Percentiles rank a stretch among this genome's conserved stretches.
phyloP scores from a whole-genome alignment of 1,140 invertebrate genomes.

The Temnothorax longispinosus region DNA sequence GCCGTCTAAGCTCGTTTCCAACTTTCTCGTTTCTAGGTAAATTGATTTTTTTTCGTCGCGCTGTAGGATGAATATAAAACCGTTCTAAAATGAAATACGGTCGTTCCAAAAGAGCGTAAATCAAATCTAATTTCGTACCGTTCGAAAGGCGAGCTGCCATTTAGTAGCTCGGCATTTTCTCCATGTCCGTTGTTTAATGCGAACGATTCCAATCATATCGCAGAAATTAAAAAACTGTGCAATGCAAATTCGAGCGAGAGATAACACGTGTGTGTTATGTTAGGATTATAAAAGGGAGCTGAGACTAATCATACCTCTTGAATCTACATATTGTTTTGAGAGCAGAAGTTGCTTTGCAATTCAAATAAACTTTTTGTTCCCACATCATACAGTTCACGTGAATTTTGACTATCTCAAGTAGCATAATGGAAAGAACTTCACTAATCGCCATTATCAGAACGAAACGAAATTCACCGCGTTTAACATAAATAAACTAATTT shows the following conservation, averaged over 20 bases:
- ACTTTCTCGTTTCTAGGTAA: constrained; percentile 55
- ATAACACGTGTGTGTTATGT: constrained; percentile 44
- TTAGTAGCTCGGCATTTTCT: constrained; percentile 10
- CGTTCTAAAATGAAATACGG: constrained; percentile 57
- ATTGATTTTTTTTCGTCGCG: constrained; percentile 59
- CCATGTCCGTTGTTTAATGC: neutral
- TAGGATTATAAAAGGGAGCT: constrained; percentile 35
- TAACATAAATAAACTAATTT: neutral
- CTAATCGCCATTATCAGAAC: neutral
- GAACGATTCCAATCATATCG: neutral
- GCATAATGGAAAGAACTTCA: constrained; percentile 10
- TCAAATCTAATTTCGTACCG: constrained; percentile 42
- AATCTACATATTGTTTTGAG: constrained; percentile 40
- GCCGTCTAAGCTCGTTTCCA: constrained; percentile 35
- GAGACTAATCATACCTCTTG: constrained; percentile 19
- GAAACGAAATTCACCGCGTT: neutral
- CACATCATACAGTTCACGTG: neutral
- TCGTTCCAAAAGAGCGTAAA: constrained; percentile 38
- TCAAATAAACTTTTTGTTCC: constrained; percentile 36
- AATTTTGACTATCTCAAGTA: constrained; percentile 11
- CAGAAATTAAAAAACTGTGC: constrained; percentile 24
- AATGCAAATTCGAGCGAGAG: neutral
- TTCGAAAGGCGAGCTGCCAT: neutral
- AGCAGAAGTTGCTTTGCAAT: constrained; percentile 34
- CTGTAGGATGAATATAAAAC: constrained; percentile 56